phyloP scores from a whole-genome alignment of 2,113 vertebrate genomes.

The Muntiacus reevesi region DNA sequence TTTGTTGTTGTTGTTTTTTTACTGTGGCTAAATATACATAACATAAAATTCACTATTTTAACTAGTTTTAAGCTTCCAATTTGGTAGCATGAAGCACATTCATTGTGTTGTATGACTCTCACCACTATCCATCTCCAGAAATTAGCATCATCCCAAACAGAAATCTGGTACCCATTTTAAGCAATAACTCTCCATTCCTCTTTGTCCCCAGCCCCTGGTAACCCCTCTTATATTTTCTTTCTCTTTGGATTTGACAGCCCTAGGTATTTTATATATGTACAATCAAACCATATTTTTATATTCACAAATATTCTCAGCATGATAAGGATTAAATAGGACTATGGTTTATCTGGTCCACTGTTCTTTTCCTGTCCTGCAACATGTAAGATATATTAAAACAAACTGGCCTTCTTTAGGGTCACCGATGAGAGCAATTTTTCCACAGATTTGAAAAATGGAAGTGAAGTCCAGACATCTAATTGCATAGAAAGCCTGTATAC shows the following conservation, averaged over 20 bases:
- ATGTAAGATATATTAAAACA: neutral
- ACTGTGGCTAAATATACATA: neutral
- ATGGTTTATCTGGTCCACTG: neutral
- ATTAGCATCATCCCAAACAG: neutral
- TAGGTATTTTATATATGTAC: neutral
- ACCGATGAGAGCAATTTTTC: neutral
- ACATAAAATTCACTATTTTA: neutral
- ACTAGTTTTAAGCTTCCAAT: neutral
- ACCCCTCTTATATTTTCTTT: neutral
- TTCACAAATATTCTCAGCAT: neutral
- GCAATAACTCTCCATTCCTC: neutral
- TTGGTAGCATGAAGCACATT: neutral
- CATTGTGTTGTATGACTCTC: neutral
- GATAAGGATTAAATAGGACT: accelerated
- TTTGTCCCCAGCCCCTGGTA: accelerated
- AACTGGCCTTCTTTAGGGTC: neutral
- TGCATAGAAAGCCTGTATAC: neutral
- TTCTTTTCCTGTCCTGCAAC: neutral
- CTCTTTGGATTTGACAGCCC: neutral
- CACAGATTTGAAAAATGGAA: neutral
- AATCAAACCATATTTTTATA: neutral
- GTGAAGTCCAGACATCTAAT: neutral
- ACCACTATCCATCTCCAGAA: neutral
- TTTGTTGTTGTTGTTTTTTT: neutral
- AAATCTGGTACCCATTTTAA: neutral